Percentiles rank a stretch among this genome's conserved stretches.
Conservation (phyloP, 2,888 invertebrate species). For the Syrista parreyssii region DNA sequence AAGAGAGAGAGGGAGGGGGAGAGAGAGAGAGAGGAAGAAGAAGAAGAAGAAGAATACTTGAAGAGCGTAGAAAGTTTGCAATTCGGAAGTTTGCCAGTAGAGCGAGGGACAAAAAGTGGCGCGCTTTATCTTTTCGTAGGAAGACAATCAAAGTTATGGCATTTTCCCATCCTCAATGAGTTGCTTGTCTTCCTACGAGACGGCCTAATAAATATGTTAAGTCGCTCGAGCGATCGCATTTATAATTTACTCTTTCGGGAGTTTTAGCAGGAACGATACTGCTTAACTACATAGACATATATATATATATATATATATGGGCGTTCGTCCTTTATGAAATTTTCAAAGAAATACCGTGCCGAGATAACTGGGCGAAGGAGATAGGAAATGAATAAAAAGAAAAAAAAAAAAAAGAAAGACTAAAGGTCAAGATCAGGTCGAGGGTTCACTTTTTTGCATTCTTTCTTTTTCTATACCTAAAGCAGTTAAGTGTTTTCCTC, state of each 20-base stretch:
- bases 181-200: too few species aligned
- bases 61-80: constrained; percentile 26
- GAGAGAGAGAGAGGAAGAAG: constrained; percentile 7
- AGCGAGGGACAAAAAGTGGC: background rate
- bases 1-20: constrained; percentile 1
- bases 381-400: background rate
- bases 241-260: too few species aligned
- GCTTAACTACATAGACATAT: too few species aligned
- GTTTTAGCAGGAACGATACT: too few species aligned
- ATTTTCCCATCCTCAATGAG: too few species aligned
- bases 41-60: constrained; percentile 1
- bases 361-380: background rate
- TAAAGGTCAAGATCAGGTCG: background rate
- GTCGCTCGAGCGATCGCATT: too few species aligned
- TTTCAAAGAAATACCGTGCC: background rate
- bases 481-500: constrained; percentile 18
- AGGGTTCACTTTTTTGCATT: background rate
- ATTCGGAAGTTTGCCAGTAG: constrained; percentile 31
- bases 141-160: constrained; percentile 3
- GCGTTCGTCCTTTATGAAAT: background rate
- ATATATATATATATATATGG: background rate
- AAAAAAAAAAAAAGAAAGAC: background rate
- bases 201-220: too few species aligned
- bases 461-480: background rate
- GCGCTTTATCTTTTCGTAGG: background rate